Evolutionary conservation across 1,140 invertebrate species (phyloP).

Genomic region (Neodiprion virginianus): DNA sequence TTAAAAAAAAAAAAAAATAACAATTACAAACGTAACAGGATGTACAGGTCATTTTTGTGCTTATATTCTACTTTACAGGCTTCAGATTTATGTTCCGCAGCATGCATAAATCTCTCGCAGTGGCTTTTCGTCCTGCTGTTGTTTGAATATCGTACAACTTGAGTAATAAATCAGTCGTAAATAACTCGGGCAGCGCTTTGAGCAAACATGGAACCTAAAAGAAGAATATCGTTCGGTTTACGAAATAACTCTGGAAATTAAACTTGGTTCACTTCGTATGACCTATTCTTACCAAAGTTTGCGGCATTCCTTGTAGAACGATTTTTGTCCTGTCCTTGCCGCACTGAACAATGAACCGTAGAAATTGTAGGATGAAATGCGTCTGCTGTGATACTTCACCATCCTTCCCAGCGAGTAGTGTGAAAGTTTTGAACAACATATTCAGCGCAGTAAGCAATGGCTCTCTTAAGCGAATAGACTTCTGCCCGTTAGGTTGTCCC

Average conservation of each 20-base stretch:
- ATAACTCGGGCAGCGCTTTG: conserved; percentile 78
- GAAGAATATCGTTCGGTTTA: conserved; percentile 18
- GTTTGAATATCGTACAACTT: conserved; percentile 81
- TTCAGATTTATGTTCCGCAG: conserved; percentile 78
- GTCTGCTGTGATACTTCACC: conserved; percentile 82
- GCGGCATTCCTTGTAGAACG: conserved; percentile 83
- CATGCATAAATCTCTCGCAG: conserved; percentile 82
- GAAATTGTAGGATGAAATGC: conserved; percentile 84
- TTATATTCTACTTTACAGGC: conserved; percentile 40
- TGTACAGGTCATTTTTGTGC: neutral
- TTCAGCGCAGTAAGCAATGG: conserved; percentile 68
- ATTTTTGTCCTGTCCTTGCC: conserved; percentile 76
- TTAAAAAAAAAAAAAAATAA: neutral
- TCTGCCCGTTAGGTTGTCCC: conserved; percentile 53
- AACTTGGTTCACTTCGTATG: neutral
- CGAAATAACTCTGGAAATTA: conserved; percentile 11
- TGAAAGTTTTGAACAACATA: conserved; percentile 75
- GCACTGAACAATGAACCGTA: conserved; percentile 82
- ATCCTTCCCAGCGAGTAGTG: conserved; percentile 76
- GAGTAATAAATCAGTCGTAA: conserved; percentile 74
- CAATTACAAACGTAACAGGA: neutral
- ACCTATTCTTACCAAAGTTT: conserved; percentile 65
- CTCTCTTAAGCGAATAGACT: conserved; percentile 64
- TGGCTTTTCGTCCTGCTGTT: conserved; percentile 74
- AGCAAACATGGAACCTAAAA: conserved; percentile 75